A percentile compares a stretch with the other conserved stretches of the same genome.
Conservation (phyloP, 2,888 invertebrate genomes). For the Dicroscelio sp. region DNA sequence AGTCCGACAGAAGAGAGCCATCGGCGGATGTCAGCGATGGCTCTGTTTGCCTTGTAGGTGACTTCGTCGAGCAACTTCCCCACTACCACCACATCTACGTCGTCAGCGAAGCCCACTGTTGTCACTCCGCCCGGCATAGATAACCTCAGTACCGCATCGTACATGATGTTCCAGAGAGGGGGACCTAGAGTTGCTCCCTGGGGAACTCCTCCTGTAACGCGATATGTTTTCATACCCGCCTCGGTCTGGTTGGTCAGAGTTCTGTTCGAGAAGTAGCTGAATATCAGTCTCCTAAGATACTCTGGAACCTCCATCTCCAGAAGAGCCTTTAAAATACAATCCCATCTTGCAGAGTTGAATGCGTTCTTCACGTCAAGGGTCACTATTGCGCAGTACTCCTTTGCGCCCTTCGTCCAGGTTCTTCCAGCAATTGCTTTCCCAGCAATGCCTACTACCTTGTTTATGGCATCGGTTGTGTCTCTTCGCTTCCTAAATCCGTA, state of each 20-base stretch:
- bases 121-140: not conserved
- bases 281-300: not conserved
- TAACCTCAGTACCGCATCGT: not conserved
- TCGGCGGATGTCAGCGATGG: not conserved
- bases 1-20: conserved; percentile 25
- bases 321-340: not conserved
- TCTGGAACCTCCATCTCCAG: not conserved
- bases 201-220: conserved; percentile 7
- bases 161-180: conserved; percentile 18
- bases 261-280: not conserved
- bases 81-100: not conserved
- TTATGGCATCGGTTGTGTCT: conserved; percentile 5
- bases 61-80: not conserved
- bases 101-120: not conserved
- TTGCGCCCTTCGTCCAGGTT: not conserved
- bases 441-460: not conserved
- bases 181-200: not conserved
- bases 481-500: conserved; percentile 1
- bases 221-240: not conserved
- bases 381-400: not conserved
- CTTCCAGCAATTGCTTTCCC: not conserved
- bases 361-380: conserved; percentile 22
- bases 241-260: not conserved
- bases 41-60: not conserved
- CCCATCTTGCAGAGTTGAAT: not conserved